phyloP scores from a whole-genome alignment of 2,113 vertebrate species.

The Labrus mixtus region DNA sequence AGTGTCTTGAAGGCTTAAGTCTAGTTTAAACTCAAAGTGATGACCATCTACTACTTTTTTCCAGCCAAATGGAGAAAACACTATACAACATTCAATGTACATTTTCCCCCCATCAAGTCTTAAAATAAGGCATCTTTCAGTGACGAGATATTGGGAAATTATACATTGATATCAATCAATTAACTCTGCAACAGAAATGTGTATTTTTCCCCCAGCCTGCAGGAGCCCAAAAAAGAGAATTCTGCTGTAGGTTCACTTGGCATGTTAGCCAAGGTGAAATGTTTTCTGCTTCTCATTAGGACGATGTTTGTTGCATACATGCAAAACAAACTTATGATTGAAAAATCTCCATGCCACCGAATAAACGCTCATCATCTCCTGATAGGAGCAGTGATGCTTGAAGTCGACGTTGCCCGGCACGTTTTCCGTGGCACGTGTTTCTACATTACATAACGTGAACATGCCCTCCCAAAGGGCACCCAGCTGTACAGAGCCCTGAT shows the following conservation, averaged over 20 bases:
- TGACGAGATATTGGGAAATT: slow-evolving; percentile 40
- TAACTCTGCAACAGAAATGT: neutral
- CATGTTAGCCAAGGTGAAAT: slow-evolving; percentile 6
- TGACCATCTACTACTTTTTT: slow-evolving; percentile 20
- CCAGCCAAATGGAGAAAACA: slow-evolving; percentile 10
- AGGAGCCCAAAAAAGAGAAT: slow-evolving; percentile 5
- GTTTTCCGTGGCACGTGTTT: slow-evolving; percentile 70
- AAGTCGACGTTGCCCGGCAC: slow-evolving; percentile 47
- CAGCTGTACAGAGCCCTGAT: slow-evolving; percentile 53
- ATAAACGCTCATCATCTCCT: slow-evolving; percentile 24
- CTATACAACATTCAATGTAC: slow-evolving; percentile 24
- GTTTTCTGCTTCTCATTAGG: slow-evolving; percentile 19
- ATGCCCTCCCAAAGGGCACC: slow-evolving; percentile 70
- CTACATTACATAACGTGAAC: slow-evolving; percentile 69
- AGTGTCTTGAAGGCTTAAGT: neutral
- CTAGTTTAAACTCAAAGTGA: neutral
- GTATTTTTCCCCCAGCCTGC: slow-evolving; percentile 8
- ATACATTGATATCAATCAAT: slow-evolving; percentile 23
- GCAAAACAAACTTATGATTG: slow-evolving; percentile 37
- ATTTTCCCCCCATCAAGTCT: slow-evolving; percentile 41
- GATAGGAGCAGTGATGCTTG: slow-evolving; percentile 46
- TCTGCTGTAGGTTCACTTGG: neutral
- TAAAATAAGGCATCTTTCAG: slow-evolving; percentile 69
- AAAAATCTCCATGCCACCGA: neutral
- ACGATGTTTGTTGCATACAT: slow-evolving; percentile 22